Conservation (phyloP, 2,888 invertebrate genomes). For the Lypha dubia region DNA sequence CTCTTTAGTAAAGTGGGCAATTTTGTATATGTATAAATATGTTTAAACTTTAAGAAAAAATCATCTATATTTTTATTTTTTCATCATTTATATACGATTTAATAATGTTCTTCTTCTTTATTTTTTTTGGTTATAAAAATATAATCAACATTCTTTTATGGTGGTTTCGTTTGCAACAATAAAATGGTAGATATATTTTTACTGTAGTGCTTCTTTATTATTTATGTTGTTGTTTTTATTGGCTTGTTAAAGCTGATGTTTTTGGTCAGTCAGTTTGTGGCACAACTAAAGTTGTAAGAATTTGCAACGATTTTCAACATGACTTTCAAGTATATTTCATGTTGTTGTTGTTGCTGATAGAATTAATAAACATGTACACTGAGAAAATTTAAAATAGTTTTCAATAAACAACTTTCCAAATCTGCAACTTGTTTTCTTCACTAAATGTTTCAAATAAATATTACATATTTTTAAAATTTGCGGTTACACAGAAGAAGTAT, state of each 20-base stretch:
- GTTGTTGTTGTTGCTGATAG: no score
- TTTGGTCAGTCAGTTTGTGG: conserved; percentile 59
- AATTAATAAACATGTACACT: not conserved
- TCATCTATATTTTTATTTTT: not conserved
- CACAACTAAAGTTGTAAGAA: conserved; percentile 64
- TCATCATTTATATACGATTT: not conserved
- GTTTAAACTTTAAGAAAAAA: not conserved
- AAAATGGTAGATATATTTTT: not conserved
- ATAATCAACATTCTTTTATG: conserved; percentile 22
- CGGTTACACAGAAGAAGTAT: no score
- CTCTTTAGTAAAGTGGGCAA: no score
- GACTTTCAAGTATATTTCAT: not conserved
- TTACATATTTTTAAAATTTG: no score
- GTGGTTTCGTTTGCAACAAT: conserved; percentile 23
- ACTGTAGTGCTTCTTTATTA: not conserved
- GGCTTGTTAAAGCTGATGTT: conserved; percentile 42
- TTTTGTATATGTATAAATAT: no score
- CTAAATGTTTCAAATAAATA: no score
- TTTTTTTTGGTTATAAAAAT: conserved; percentile 8
- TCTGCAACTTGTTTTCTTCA: no score
- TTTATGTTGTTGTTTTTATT: conserved; percentile 26
- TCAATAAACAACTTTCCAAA: no score
- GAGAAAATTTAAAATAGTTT: not conserved
- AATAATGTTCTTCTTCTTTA: not conserved
- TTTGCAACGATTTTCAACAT: conserved; percentile 52